Evolutionary conservation across 2,888 invertebrate species (phyloP), one percentile per base, ranked within the genome.

Genomic region (Xanthorhoe designata): DNA sequence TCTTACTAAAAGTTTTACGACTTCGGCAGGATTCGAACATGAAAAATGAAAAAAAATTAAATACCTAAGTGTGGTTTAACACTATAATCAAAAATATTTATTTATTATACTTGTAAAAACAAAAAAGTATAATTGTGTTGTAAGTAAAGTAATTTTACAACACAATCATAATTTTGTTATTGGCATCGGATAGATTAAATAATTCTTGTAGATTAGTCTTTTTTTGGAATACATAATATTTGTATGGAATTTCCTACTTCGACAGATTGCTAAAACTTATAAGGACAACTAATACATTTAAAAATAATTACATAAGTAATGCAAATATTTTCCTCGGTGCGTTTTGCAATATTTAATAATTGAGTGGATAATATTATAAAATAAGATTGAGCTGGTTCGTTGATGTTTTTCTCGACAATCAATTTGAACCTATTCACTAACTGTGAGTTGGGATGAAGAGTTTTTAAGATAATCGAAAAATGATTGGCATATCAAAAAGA

Each of bases 341-440:
- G 38, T 42, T 42, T 10, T 10, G 13, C 35, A 35, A 35, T 2
- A 6, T 35, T 35, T 35, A 4, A 9, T 35, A 6, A 2, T 3
- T 24, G 4, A 24, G 24, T 1, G 24, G 24, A 4, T 24, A 6
- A 7, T 32, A 32, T 32, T 32, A 32, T 32, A 32, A 32, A 32
- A 32, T 7, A 32, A 32, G 7, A 32, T 7, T 32, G 8, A 32
- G 7, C 32, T 32, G 5, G 32, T 32, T 32, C 32, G 32, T 32
- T 32, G 32, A 32, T 24, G 24, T 24, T 32, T 32, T 32, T 32
- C 8, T 32, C 6, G 32, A 32, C 32, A 32, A 7, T 81, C 76
- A 83, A 83, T 84, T 81, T 61, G 29, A 47, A 52, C 18, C 10
- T 58, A 59, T 13, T 15, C 15, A 66, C 50, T 58, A 54, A 17